Evolutionary conservation across 2,113 vertebrate genomes (phyloP).

Genomic region (Psephotus haematonotus): DNA sequence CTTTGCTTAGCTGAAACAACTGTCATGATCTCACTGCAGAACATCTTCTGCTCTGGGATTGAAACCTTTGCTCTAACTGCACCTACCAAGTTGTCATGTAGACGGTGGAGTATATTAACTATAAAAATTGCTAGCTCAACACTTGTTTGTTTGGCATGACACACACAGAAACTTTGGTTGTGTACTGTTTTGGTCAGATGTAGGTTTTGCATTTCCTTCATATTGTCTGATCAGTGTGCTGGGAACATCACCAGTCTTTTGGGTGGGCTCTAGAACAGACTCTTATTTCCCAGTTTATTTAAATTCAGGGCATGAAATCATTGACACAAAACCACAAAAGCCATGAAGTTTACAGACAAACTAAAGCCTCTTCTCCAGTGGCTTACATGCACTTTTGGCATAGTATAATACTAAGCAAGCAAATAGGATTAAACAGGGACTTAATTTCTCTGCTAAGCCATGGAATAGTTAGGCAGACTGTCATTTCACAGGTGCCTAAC

Average conservation of each 20-base stretch:
- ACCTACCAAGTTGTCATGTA: neutral
- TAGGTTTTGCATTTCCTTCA: neutral
- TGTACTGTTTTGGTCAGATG: neutral
- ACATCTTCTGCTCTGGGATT: neutral
- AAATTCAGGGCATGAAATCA: conserved; percentile 5
- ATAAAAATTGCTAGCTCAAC: neutral
- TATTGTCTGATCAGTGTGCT: neutral
- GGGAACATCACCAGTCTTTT: conserved; percentile 21
- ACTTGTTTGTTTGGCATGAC: neutral
- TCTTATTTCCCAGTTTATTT: neutral
- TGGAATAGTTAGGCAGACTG: neutral
- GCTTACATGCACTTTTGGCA: neutral
- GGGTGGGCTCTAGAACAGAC: conserved; percentile 8
- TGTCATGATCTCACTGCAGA: neutral
- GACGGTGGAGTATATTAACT: neutral
- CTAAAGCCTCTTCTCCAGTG: neutral
- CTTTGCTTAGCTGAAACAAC: neutral
- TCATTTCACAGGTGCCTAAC: neutral
- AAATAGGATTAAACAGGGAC: neutral
- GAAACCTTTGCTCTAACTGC: neutral
- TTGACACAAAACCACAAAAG: conserved; percentile 28
- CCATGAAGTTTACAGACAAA: neutral
- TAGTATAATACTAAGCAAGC: neutral
- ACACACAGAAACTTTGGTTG: neutral
- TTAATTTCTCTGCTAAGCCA: neutral